Evolutionary conservation across 92 coral and sea anemone genomes (phyloP).

Genomic region (Palythoa grandis): DNA sequence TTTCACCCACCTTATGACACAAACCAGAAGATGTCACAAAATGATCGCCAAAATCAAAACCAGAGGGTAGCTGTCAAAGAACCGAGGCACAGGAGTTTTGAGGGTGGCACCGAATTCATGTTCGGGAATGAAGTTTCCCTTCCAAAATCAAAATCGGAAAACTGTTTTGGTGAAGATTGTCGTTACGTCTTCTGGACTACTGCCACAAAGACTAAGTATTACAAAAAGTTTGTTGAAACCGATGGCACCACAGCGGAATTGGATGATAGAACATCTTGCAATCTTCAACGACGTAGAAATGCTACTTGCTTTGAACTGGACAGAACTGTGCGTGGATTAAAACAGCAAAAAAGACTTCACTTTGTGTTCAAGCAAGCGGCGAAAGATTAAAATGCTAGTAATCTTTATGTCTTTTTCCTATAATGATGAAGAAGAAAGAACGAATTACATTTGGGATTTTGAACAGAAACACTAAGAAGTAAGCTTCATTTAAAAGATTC

Average conservation of each 20-base stretch:
- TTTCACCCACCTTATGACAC: neutral
- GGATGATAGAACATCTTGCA: neutral
- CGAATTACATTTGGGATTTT: too few relatives aligned
- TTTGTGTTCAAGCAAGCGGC: neutral
- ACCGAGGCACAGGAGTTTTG: neutral
- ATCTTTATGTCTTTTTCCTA: too few relatives aligned
- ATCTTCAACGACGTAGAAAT: neutral
- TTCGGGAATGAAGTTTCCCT: neutral
- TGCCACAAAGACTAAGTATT: neutral
- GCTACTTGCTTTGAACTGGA: conserved; percentile 4
- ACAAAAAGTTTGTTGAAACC: too few relatives aligned
- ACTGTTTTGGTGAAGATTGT: neutral
- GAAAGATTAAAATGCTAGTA: too few relatives aligned
- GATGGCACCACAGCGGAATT: neutral
- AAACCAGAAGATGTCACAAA: neutral
- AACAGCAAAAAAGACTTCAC: neutral
- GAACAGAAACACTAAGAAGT: too few relatives aligned
- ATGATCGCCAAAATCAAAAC: too few relatives aligned
- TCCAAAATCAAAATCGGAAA: neutral
- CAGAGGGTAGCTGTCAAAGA: neutral
- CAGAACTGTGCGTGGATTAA: neutral
- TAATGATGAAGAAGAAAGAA: too few relatives aligned
- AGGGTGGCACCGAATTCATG: neutral
- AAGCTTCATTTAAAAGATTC: too few relatives aligned
- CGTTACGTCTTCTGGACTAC: neutral